Evolutionary conservation across 2,888 invertebrate species (phyloP), one percentile per base, ranked within the genome.

Genomic region (Luperina nickerlii): DNA sequence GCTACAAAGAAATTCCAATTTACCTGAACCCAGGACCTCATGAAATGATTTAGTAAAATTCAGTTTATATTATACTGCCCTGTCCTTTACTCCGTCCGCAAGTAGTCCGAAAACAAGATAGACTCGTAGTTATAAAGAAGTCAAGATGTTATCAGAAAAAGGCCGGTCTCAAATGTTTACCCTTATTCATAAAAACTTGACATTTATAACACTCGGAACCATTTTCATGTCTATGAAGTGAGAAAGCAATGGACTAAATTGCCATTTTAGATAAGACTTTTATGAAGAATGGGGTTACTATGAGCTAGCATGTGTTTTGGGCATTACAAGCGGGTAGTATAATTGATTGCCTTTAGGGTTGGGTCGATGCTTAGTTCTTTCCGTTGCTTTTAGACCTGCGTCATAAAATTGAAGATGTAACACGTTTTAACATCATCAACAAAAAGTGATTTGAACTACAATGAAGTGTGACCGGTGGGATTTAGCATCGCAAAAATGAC

Each of bases 201-300:
- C 69, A 76, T 85, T 82, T 82, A 63, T 77, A 77, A 73, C 72
- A 77, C 48, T 24, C 48, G 68, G 27, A 82, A 74, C 82, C 38
- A 48, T 51, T 82, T 80, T 81, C 38, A 20, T 71, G 48, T 57
- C 27, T 65, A 65, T 81, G 48, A 81, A 48, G 57, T 60, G 18
- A 42, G n/a, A 71, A 51, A 20, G 65, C 72, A 80, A 38, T 79
- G 45, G n/a, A 57, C 70, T 79, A 63, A 69, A 70, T 63, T 70
- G 71, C 45, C 32, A 68, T 79, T 51, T 78, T 42, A 79, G 62
- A 27, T 80, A 42, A 62, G 11, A 51, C n/a, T 69, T 68, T 68
- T 79, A 65, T 70, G 13, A 18, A 42, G 32, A 63, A 65, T 18
- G 15, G 24, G 13, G n/a, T 57, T 69, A 78, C 32, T 63, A 8